These are phyloP conservation scores for Eretmocerus hayati DNA, from an alignment of 2,888 invertebrate genomes.

Conservation along the genomic window DNA sequence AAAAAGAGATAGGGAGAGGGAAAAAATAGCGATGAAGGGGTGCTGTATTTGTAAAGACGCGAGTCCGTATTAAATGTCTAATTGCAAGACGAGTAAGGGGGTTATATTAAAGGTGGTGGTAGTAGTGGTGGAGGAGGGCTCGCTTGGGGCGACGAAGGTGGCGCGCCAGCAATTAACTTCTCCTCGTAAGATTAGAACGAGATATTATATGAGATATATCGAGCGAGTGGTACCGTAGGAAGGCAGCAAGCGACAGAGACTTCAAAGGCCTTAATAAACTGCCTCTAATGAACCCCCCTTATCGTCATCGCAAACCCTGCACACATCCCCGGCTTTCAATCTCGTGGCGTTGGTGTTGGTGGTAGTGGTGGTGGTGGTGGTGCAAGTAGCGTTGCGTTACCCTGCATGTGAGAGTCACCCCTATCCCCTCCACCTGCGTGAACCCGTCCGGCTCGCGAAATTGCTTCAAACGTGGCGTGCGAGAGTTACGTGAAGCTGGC, in stretches of 20 bases:
- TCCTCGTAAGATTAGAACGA: slow-evolving; percentile 47
- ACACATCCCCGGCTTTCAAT: slow-evolving; percentile 23
- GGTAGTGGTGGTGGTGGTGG: no score
- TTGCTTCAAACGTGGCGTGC: no score
- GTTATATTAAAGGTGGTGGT: no score
- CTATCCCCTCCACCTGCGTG: no score
- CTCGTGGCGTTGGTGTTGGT: slow-evolving; percentile 29
- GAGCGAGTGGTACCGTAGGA: slow-evolving; percentile 48
- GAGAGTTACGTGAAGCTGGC: no score
- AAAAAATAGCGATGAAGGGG: slow-evolving; percentile 13
- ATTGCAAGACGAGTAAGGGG: slow-evolving; percentile 1
- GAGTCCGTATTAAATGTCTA: background rate
- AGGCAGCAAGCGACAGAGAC: slow-evolving; percentile 47
- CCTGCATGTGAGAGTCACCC: no score
- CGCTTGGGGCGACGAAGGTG: no score
- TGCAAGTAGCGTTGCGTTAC: no score
- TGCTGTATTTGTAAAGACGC: no score
- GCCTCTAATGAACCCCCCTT: slow-evolving; percentile 48
- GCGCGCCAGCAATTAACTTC: slow-evolving; percentile 45
- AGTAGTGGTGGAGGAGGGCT: no score
- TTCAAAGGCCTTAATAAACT: slow-evolving; percentile 48
- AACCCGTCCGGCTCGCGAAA: no score
- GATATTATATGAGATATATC: slow-evolving; percentile 48
- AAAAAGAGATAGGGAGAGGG: no score
- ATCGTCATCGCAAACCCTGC: slow-evolving; percentile 36